A percentile compares a stretch with the other conserved stretches of the same genome.
Evolutionary conservation across 2,113 vertebrate genomes (phyloP).

Genomic region (Pygoscelis adeliae): DNA sequence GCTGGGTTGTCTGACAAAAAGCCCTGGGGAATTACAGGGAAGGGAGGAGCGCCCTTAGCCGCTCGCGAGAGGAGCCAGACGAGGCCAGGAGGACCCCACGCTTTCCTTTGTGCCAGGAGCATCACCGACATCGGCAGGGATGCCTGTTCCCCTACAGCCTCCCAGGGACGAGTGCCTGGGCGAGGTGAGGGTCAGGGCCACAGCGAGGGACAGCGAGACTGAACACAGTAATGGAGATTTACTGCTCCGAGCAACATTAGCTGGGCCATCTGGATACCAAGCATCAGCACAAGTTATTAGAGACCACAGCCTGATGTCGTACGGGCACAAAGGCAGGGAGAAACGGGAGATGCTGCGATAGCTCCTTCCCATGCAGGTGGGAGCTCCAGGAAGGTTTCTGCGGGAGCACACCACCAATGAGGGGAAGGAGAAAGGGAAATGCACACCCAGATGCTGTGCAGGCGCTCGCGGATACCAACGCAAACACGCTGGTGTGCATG

Average conservation of each 20-base stretch:
- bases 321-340: background rate
- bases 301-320: background rate
- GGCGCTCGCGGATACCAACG: fast-evolving
- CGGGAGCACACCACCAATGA: background rate
- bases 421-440: background rate
- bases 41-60: background rate
- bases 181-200: background rate
- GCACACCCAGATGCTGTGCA: background rate
- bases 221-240: conserved; percentile 43
- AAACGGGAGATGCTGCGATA: background rate
- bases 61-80: background rate
- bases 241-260: conserved; percentile 22
- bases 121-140: background rate
- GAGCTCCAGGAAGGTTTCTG: background rate
- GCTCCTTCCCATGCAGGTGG: background rate
- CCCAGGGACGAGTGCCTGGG: background rate
- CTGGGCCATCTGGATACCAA: conserved; percentile 59
- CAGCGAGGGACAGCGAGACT: background rate
- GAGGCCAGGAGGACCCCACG: background rate
- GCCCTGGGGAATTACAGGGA: background rate
- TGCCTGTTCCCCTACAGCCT: background rate
- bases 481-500: fast-evolving
- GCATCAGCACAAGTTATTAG: background rate
- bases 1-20: background rate
- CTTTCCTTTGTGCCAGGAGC: background rate